Percentiles rank a stretch among this genome's conserved stretches.
Conservation (phyloP, 2,113 vertebrate genomes). For the Odobenus rosmarus region DNA sequence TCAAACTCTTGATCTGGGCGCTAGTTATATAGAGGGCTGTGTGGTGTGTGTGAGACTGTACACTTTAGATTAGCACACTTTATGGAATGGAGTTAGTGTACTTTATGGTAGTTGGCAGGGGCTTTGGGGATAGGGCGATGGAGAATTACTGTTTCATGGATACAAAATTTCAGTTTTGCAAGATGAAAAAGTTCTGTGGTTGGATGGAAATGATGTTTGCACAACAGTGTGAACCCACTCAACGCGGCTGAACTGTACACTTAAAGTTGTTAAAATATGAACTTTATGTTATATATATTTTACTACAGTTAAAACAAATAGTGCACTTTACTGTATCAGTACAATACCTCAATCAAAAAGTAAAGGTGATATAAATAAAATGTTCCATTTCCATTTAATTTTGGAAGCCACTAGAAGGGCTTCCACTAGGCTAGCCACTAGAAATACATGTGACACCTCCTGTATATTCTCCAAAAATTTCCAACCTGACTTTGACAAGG, state of each 20-base stretch:
- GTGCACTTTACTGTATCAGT: background rate
- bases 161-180: background rate
- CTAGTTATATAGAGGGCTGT: too few relatives aligned
- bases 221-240: background rate
- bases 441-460: constrained; percentile 27
- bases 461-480: constrained; percentile 54
- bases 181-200: background rate
- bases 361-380: background rate
- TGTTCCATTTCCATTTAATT: background rate
- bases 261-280: background rate
- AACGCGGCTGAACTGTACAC: background rate
- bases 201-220: background rate
- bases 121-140: background rate
- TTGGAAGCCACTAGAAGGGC: background rate
- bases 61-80: background rate
- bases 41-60: too few relatives aligned
- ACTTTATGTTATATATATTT: background rate
- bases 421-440: too few relatives aligned
- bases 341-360: background rate
- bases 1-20: background rate
- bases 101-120: background rate
- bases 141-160: background rate
- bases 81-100: background rate
- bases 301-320: background rate
- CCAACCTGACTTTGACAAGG: constrained; percentile 1